These are phyloP conservation scores for Ecliptopera silaceata DNA, from an alignment of 2,888 invertebrate genomes.

Conservation along the genomic window DNA sequence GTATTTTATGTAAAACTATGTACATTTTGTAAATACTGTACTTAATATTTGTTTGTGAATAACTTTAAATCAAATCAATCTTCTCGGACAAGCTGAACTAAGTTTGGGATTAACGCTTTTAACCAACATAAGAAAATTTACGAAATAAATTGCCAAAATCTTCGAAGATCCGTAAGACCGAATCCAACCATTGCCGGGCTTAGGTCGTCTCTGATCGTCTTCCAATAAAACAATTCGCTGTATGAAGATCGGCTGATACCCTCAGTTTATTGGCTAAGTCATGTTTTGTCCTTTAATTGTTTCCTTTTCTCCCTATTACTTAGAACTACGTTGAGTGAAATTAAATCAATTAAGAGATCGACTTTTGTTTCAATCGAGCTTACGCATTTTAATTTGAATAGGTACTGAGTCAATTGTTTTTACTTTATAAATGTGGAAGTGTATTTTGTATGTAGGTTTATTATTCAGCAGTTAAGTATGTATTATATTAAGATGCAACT, in stretches of 20 bases:
- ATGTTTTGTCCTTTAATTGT: conserved; percentile 56
- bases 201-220: conserved; percentile 49
- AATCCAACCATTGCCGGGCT: conserved; percentile 27
- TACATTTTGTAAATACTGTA: too few relatives aligned
- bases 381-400: too few relatives aligned
- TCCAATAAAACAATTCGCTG: conserved; percentile 63
- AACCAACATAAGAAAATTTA: not conserved
- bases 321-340: conserved; percentile 34
- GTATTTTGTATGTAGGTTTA: too few relatives aligned
- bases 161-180: conserved; percentile 1
- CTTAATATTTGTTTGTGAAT: too few relatives aligned
- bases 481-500: too few relatives aligned
- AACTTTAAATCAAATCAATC: not conserved
- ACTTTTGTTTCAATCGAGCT: too few relatives aligned
- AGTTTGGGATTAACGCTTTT: too few relatives aligned
- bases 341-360: conserved; percentile 18
- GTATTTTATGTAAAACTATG: too few relatives aligned
- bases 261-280: conserved; percentile 60
- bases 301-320: conserved; percentile 52
- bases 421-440: too few relatives aligned
- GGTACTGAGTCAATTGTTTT: too few relatives aligned
- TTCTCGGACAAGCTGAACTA: not conserved
- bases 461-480: too few relatives aligned
- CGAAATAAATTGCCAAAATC: not conserved
- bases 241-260: conserved; percentile 57